Percentiles rank a stretch among this genome's conserved stretches.
Evolutionary conservation across 2,113 vertebrate species (phyloP).

Genomic region (Vulpes lagopus): DNA sequence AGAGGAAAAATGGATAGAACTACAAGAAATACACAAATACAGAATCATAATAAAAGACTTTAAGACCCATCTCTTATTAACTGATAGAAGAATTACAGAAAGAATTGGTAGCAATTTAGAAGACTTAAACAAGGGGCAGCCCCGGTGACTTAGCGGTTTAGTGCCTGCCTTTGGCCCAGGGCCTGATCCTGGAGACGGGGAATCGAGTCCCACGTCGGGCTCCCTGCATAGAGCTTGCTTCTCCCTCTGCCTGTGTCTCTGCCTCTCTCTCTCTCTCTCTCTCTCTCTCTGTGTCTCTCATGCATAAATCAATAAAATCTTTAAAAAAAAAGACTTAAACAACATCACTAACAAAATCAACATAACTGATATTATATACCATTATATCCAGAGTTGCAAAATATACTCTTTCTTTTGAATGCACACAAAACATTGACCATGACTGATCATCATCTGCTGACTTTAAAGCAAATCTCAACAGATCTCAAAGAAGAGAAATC

Average conservation of each 20-base stretch:
- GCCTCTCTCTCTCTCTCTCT: no score
- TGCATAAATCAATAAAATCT: no score
- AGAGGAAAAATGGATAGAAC: background rate
- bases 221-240: no score
- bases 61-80: background rate
- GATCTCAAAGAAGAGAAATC: background rate
- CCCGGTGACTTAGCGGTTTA: no score
- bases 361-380: background rate
- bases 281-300: no score
- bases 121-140: background rate
- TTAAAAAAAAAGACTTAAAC: background rate
- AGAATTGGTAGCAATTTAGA: background rate
- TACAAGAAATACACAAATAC: background rate
- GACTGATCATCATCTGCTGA: background rate
- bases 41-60: background rate
- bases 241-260: no score
- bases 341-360: background rate
- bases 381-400: background rate
- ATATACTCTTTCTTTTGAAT: background rate
- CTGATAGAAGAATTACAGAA: background rate
- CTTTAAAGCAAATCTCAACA: slow-evolving; percentile 2
- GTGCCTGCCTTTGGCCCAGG: no score
- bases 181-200: no score
- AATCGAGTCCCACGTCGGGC: no score
- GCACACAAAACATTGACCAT: background rate